Conservation (phyloP, 2,113 vertebrate genomes). For the Pluvialis apricaria region DNA sequence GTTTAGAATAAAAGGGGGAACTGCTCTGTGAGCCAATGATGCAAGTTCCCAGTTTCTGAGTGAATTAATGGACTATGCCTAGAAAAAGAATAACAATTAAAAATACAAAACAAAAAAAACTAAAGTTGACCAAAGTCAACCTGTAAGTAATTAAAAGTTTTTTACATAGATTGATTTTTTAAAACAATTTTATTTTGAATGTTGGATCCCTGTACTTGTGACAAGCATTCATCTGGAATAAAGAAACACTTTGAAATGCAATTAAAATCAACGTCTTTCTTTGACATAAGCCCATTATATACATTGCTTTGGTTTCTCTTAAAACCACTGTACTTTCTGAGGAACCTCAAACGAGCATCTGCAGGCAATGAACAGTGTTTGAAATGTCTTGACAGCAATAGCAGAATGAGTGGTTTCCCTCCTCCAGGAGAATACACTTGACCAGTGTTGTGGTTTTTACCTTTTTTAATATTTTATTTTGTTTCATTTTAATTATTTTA, state of each 20-base stretch:
- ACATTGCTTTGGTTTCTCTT: background rate
- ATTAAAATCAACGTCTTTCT: slow-evolving; percentile 35
- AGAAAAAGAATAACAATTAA: background rate
- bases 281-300: background rate
- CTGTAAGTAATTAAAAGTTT: slow-evolving; percentile 2
- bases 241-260: slow-evolving; percentile 21
- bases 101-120: background rate
- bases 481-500: background rate
- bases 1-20: background rate
- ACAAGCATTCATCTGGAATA: slow-evolving; percentile 20
- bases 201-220: background rate
- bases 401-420: background rate
- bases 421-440: background rate
- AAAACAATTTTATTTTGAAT: slow-evolving; percentile 11
- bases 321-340: background rate
- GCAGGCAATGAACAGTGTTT: background rate
- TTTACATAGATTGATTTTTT: background rate
- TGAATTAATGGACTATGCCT: background rate
- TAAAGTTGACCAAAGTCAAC: background rate
- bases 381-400: background rate
- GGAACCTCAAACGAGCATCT: background rate
- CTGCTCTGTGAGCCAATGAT: background rate
- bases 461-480: background rate
- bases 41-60: background rate
- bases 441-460: background rate